Evolutionary conservation across 2,113 vertebrate species (phyloP).

Genomic region (Cryptomyrus ogoouensis): DNA sequence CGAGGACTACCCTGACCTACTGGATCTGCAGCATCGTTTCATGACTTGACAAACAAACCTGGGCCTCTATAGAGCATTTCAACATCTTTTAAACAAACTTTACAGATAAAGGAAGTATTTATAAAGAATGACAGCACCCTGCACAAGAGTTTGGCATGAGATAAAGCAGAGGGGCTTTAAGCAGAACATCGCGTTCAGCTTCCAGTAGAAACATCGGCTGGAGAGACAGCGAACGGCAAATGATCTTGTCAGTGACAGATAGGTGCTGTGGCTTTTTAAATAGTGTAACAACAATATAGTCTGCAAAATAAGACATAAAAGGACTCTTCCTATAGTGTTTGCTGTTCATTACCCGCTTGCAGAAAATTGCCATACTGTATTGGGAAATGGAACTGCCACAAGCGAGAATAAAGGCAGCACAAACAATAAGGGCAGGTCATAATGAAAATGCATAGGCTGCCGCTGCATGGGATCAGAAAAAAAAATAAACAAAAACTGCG

Average conservation of each 20-base stretch:
- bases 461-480: not conserved
- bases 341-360: not conserved
- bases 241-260: constrained; percentile 9
- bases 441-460: constrained; percentile 13
- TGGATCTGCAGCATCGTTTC: not conserved
- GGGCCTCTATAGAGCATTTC: not conserved
- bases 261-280: constrained; percentile 1
- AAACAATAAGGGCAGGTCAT: constrained; percentile 4
- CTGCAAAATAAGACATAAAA: constrained; percentile 6
- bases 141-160: not conserved
- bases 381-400: constrained; percentile 10
- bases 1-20: not conserved
- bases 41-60: not conserved
- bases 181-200: not conserved
- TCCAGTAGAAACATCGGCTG: not conserved
- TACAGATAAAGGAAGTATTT: not conserved
- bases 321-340: not conserved
- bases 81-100: not conserved
- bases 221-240: not conserved
- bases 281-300: not conserved
- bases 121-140: not conserved
- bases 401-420: constrained; percentile 2
- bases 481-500: not conserved
- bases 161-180: constrained; percentile 5
- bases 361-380: not conserved